A percentile compares a stretch with the other conserved stretches of the same genome.
Evolutionary conservation across 1,140 invertebrate species (phyloP).

Genomic region (Anthonomus grandis): DNA sequence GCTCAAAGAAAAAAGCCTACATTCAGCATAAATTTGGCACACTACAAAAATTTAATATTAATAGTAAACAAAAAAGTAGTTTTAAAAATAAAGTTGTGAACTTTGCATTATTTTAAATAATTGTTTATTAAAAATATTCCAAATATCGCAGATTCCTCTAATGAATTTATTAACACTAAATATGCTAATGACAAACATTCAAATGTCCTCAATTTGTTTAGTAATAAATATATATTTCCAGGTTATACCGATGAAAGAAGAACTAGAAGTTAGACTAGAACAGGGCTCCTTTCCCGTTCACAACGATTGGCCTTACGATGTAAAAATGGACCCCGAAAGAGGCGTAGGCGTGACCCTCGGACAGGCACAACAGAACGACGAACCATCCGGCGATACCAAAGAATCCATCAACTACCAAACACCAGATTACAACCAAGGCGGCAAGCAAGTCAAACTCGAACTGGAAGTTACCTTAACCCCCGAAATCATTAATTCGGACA

Average conservation of each 20-base stretch:
- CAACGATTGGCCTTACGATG: constrained; percentile 46
- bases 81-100: too few relatives aligned
- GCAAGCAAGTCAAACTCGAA: constrained; percentile 49
- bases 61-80: too few relatives aligned
- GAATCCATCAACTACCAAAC: constrained; percentile 18
- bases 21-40: too few relatives aligned
- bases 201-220: too few relatives aligned
- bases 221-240: too few relatives aligned
- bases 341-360: constrained; percentile 42
- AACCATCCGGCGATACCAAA: constrained; percentile 18
- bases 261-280: constrained; percentile 52
- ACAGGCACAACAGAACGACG: constrained; percentile 28
- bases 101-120: too few relatives aligned
- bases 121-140: too few relatives aligned
- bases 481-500: constrained; percentile 49
- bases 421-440: constrained; percentile 28
- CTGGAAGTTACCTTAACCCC: constrained; percentile 55
- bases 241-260: constrained; percentile 55
- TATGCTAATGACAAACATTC: too few relatives aligned
- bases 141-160: too few relatives aligned
- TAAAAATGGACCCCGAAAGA: constrained; percentile 48
- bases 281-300: constrained; percentile 49
- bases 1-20: too few relatives aligned
- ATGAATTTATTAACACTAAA: too few relatives aligned
- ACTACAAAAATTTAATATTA: too few relatives aligned